Percentiles rank a stretch among this genome's conserved stretches.
These are phyloP conservation scores for Meleagris gallopavo DNA, from an alignment of 2,113 vertebrate genomes.

Conservation along the genomic window DNA sequence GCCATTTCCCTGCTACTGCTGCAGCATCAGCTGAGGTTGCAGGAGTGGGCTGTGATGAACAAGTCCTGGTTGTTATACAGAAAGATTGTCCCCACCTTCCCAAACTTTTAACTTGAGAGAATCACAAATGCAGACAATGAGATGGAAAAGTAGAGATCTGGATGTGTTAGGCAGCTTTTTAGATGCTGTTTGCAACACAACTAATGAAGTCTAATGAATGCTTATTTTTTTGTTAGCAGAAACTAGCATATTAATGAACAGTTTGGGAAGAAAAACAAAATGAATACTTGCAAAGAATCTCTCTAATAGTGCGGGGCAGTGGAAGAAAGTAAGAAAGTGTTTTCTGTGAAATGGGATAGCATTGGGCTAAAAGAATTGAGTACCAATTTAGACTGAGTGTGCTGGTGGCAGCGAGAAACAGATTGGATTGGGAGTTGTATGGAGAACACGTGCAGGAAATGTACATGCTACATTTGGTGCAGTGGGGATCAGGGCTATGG, in stretches of 20 bases:
- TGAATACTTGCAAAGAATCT: not conserved
- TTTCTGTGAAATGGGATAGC: not conserved
- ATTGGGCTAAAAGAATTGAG: not conserved
- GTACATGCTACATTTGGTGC: not conserved
- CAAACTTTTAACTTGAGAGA: not conserved
- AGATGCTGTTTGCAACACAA: not conserved
- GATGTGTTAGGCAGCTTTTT: not conserved
- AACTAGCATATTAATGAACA: not conserved
- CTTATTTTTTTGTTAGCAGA: not conserved
- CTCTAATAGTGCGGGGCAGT: not conserved
- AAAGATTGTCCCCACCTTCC: not conserved
- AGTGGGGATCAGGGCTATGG: not conserved
- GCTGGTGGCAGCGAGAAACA: not conserved
- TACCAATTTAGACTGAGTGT: not conserved
- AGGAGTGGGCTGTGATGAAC: rapidly evolving
- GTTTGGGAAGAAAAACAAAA: not conserved
- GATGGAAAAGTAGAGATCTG: not conserved
- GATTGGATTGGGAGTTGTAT: rapidly evolving
- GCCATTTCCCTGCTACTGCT: not conserved
- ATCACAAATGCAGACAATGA: not conserved
- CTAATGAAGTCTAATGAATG: not conserved
- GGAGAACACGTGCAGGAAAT: rapidly evolving
- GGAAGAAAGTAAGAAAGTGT: not conserved
- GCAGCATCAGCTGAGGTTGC: not conserved
- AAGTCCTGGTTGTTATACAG: not conserved